These are phyloP conservation scores for Poecilia latipinna DNA, from an alignment of 2,113 vertebrate species.

Conservation along the genomic window DNA sequence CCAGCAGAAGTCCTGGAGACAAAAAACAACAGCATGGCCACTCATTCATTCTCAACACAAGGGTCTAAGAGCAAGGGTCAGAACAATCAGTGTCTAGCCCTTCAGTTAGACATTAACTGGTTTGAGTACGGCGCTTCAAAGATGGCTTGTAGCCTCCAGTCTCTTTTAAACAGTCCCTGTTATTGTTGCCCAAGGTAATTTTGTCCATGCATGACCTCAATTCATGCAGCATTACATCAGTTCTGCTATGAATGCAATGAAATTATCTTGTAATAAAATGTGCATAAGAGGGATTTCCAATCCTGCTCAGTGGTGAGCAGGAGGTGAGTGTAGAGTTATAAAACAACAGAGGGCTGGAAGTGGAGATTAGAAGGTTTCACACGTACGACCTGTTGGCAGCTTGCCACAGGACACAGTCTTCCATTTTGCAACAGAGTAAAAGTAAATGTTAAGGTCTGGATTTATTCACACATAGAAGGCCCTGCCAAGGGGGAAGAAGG, in stretches of 20 bases:
- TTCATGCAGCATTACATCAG: not conserved
- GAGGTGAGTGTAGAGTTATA: conserved; percentile 22
- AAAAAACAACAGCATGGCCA: conserved; percentile 49
- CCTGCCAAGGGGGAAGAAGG: conserved; percentile 10
- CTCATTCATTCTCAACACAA: conserved; percentile 50
- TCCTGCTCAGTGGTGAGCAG: conserved; percentile 7
- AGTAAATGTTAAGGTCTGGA: conserved; percentile 39
- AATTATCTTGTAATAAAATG: not conserved
- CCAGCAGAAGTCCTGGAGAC: conserved; percentile 47
- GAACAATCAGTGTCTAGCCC: conserved; percentile 12
- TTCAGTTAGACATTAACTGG: conserved; percentile 49
- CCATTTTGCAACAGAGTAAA: conserved; percentile 26
- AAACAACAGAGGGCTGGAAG: conserved; percentile 38
- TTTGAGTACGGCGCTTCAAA: conserved; percentile 22
- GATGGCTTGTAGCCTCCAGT: not conserved
- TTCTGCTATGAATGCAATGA: conserved; percentile 15
- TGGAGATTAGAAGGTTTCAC: conserved; percentile 43
- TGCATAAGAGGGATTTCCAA: conserved; percentile 30
- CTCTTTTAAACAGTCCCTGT: conserved; percentile 17
- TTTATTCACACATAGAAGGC: conserved; percentile 25
- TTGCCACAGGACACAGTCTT: conserved; percentile 56
- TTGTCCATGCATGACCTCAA: conserved; percentile 5
- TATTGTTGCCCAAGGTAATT: conserved; percentile 17
- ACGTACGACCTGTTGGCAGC: conserved; percentile 49
- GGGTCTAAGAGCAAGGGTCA: conserved; percentile 2